Percentiles rank a stretch among this genome's conserved stretches.
Evolutionary conservation across 1,140 invertebrate species (phyloP).

Genomic region (Anastrepha ludens): DNA sequence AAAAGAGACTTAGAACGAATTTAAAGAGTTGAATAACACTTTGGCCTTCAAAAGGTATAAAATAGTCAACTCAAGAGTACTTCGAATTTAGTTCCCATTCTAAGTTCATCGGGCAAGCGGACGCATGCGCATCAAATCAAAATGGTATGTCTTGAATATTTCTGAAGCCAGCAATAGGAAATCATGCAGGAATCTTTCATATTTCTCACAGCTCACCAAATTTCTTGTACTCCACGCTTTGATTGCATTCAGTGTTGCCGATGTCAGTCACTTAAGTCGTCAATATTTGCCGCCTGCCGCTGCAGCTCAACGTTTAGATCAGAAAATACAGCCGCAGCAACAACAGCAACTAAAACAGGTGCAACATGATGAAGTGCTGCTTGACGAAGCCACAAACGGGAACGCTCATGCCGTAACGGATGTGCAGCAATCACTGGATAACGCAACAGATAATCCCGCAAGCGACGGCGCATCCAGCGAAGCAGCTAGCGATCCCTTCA

Average conservation of each 20-base stretch:
- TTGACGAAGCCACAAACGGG: neutral
- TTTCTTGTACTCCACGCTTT: slow-evolving; percentile 21
- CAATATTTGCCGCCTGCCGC: slow-evolving; percentile 24
- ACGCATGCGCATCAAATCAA: neutral
- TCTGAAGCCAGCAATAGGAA: neutral
- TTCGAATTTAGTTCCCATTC: neutral
- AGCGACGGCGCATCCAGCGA: neutral
- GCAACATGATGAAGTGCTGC: neutral
- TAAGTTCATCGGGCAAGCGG: neutral
- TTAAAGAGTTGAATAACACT: neutral
- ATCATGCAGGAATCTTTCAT: neutral
- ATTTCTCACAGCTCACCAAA: neutral
- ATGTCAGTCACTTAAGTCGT: slow-evolving; percentile 26
- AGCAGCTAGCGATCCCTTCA: neutral
- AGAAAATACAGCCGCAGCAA: neutral
- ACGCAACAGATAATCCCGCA: neutral
- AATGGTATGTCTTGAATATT: neutral
- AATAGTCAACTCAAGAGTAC: neutral
- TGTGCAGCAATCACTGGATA: slow-evolving; percentile 11
- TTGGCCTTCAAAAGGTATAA: neutral
- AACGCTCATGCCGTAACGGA: neutral
- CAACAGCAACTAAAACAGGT: neutral
- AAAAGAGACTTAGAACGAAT: neutral
- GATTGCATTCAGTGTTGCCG: slow-evolving; percentile 16
- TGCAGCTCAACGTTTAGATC: neutral